Evolutionary conservation across 1,140 invertebrate species (phyloP).

Genomic region (Protaetia brevitarsis): DNA sequence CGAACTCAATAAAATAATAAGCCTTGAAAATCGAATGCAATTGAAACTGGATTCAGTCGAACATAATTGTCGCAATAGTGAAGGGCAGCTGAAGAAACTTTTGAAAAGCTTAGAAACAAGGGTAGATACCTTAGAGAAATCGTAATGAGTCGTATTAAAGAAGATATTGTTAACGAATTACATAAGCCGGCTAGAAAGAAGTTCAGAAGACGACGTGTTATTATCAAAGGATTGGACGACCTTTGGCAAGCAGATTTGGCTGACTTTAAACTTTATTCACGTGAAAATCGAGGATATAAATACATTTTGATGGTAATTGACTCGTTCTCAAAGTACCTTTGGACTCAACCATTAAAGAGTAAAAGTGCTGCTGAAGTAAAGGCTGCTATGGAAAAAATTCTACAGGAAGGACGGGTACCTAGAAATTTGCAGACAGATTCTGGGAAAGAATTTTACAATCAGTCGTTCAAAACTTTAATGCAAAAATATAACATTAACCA

Average conservation of each 20-base stretch:
- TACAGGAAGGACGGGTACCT: slow-evolving; percentile 37
- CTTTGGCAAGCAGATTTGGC: slow-evolving; percentile 49
- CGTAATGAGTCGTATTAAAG: background rate
- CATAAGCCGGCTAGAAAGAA: slow-evolving; percentile 45
- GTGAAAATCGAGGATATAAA: slow-evolving; percentile 47
- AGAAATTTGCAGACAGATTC: slow-evolving; percentile 50
- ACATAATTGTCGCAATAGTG: no score
- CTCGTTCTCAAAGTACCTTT: slow-evolving; percentile 51
- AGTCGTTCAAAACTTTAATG: slow-evolving; percentile 40
- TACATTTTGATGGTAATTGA: slow-evolving; percentile 53
- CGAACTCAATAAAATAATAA: no score
- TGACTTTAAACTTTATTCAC: slow-evolving; percentile 43
- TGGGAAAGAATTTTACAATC: slow-evolving; percentile 50
- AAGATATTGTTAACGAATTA: slow-evolving; percentile 43
- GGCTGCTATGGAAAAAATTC: slow-evolving; percentile 41
- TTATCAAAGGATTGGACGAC: slow-evolving; percentile 46
- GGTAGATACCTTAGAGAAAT: slow-evolving; percentile 10
- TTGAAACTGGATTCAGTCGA: background rate
- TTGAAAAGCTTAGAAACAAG: background rate
- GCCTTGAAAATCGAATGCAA: no score
- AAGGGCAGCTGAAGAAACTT: background rate
- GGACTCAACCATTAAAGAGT: slow-evolving; percentile 49
- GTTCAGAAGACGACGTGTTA: slow-evolving; percentile 40
- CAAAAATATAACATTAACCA: slow-evolving; percentile 47
- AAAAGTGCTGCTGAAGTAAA: slow-evolving; percentile 47